These are phyloP conservation scores for Eremophila alpestris DNA, from an alignment of 2,797 vertebrate species.

Conservation along the genomic window DNA sequence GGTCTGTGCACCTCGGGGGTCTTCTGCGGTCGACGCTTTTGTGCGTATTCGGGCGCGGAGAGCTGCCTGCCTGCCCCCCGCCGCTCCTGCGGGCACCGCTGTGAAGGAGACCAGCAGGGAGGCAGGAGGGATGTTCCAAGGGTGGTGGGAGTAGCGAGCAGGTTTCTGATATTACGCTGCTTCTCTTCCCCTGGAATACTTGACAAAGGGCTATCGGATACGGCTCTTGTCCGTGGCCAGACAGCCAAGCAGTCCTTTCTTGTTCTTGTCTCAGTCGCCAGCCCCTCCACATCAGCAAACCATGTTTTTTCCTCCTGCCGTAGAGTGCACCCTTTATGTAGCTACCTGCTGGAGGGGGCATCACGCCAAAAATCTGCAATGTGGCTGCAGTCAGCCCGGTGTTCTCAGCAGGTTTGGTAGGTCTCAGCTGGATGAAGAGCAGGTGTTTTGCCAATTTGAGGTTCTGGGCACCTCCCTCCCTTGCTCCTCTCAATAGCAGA, in stretches of 20 bases:
- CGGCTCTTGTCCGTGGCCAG: rapidly evolving
- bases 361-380: not conserved
- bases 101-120: not conserved
- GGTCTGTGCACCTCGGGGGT: not conserved
- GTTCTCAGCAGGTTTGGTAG: not conserved
- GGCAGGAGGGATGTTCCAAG: not conserved
- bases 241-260: not conserved
- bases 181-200: not conserved
- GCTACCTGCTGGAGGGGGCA: not conserved
- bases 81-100: not conserved
- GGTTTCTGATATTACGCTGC: not conserved
- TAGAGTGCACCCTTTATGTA: not conserved
- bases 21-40: not conserved
- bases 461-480: not conserved
- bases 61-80: not conserved
- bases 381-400: not conserved
- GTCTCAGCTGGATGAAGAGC: not conserved
- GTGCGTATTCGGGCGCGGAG: not conserved
- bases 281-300: not conserved
- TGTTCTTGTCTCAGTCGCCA: not conserved
- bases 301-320: not conserved
- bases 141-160: not conserved
- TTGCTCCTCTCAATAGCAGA: not conserved
- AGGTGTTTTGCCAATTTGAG: not conserved
- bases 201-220: not conserved